Evolutionary conservation across 2,113 vertebrate genomes (phyloP), one percentile per base, ranked within the genome.

Genomic region (Thomomys bottae): DNA sequence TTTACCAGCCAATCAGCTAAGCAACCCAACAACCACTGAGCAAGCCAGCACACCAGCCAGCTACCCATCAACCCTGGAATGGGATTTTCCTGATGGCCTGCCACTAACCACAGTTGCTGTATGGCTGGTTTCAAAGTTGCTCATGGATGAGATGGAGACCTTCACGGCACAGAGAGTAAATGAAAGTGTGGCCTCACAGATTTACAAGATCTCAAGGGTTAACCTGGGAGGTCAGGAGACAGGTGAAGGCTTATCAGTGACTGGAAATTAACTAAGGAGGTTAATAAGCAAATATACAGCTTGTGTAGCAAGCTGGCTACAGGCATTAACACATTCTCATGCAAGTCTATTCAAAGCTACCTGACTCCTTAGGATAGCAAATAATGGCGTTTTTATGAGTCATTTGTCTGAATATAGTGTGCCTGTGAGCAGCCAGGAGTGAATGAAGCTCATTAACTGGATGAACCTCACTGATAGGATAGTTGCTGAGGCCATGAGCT

Each of bases 381-480:
- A 73, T 17, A n/a, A 45, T 66, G 12, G 23, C n/a, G 11, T 88
- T 78, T 59, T 80, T 28, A 30, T 34, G 66, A 68, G 67, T 57
- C 82, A 57, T 54, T 79, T 84, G 87, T 91, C 76, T 70, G 83
- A 45, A 61, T 38, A 75, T 26, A 63, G 61, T 66, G 30, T 40
- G 24, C 38, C 63, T 77, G 34, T 36, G 64, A 87, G 72, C 49
- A 70, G 66, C 28, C 68, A 14, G 2, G 71, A 63, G 57, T 32
- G 20, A 92, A 30, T 18, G 45, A 86, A 68, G 59, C 36, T 38
- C 57, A 18, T n/a, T 8, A 24, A 73, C 20, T 34, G 59, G 28
- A 42, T 30, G 9, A 34, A 42, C 17, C 59, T 84, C 21, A 26
- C 15, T 14, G 49, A 61, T 0, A 6, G 57, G 45, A 34, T 26